Evolutionary conservation across 2,888 invertebrate species (phyloP), one percentile per base, ranked within the genome.

Genomic region (Schizaphis graminum): DNA sequence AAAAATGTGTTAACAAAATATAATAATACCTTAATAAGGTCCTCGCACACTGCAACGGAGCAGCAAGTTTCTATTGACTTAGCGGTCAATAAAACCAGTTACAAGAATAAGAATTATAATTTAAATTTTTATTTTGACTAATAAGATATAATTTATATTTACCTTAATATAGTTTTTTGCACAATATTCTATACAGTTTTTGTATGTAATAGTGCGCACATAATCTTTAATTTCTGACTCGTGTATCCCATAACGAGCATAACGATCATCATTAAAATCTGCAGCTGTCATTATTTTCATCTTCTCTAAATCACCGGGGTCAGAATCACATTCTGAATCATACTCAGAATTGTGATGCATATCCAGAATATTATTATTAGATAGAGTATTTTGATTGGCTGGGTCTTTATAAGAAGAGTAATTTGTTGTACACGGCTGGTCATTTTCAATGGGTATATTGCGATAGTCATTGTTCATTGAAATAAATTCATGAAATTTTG

Each of bases 221-320:
- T 91, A 86, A 35, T 94, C 94, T 91, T 94, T 94, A 2, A 94
- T 86, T 91, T 94, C 90, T 10, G 57, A 44, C 26, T 90, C 94
- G 24, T 94, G 94, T 61, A 86, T 35, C 11, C 28, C 47, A 87
- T 61, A 94, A 5, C 91, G 94, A 67, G 94, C 94, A 53, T 94
- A 94, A 49, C 91, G 47, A 41, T 94, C 94, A 13, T n/a, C 28
- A 16, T 94, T 53, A 49, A 91, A 94, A 61, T 94, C 94, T 87
- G 35, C 44, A 49, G 90, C 94, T 7, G 94, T 94, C 86, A 94
- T 93, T n/a, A 56, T 7, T 8, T 89, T 41, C 44, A 93, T 77
- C 8, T 93, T 93, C 0, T 93, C 41, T n/a, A 93, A 44, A 93
- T 89, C n/a, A 21, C 88, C 88, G 3, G 53, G 56, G 1, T 92